Conservation (phyloP, 2,113 vertebrate species). For the Apus apus region DNA sequence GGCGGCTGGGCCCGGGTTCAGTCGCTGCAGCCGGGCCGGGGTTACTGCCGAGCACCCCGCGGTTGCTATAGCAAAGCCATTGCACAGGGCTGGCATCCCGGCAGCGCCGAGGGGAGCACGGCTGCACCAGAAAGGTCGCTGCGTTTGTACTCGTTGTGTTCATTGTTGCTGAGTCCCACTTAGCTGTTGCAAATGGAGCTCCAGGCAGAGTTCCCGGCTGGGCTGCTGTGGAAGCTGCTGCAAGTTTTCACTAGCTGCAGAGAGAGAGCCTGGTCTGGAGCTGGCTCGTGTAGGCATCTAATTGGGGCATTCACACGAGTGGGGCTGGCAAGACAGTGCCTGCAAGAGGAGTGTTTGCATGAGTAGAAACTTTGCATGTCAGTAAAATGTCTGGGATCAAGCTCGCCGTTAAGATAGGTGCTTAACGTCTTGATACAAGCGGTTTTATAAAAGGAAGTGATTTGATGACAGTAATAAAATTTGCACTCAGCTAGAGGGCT, state of each 20-base stretch:
- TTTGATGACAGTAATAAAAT: background rate
- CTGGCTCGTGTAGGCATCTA: background rate
- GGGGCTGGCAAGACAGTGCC: background rate
- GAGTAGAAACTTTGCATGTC: background rate
- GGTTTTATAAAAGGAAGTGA: background rate
- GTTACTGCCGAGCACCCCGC: conserved; percentile 80
- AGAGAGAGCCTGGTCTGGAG: background rate
- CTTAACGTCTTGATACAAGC: background rate
- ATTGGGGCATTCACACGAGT: background rate
- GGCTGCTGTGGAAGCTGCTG: background rate
- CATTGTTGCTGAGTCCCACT: background rate
- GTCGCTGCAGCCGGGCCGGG: conserved; percentile 40
- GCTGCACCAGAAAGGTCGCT: background rate
- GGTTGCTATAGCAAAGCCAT: conserved; percentile 74
- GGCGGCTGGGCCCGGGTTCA: conserved; percentile 82
- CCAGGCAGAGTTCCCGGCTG: background rate
- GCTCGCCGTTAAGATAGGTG: background rate
- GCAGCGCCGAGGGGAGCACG: background rate
- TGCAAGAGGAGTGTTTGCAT: background rate
- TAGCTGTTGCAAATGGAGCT: background rate
- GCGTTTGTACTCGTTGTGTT: background rate
- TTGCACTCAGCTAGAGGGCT: background rate
- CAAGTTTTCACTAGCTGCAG: background rate
- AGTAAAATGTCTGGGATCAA: background rate
- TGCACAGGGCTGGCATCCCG: background rate